These are phyloP conservation scores for Glareola pratincola DNA, from an alignment of 2,113 vertebrate genomes.

Conservation along the genomic window DNA sequence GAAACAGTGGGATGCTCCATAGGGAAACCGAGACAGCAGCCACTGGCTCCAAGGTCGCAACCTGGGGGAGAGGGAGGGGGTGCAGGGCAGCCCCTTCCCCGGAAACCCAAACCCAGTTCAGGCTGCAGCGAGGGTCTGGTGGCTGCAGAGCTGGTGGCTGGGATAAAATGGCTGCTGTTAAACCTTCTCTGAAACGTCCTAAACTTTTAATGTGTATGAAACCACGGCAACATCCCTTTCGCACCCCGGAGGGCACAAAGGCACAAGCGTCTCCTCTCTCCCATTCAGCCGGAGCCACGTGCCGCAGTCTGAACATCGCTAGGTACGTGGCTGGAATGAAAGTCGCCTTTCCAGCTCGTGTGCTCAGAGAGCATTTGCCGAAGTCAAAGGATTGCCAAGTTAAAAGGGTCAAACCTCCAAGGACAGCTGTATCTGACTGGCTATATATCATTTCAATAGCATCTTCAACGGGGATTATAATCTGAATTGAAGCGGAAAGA, in stretches of 20 bases:
- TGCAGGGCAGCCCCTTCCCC: not conserved
- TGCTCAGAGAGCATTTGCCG: not conserved
- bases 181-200: constrained; percentile 16
- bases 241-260: constrained; percentile 36
- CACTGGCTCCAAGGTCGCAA: not conserved
- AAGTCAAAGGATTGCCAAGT: constrained; percentile 48
- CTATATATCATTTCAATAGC: constrained; percentile 67
- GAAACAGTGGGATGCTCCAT: accelerated
- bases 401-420: constrained; percentile 71
- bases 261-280: constrained; percentile 13
- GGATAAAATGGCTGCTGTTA: constrained; percentile 42
- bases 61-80: not conserved
- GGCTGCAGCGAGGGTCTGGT: not conserved
- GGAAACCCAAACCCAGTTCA: not conserved
- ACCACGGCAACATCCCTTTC: not conserved
- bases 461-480: constrained; percentile 74
- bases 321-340: constrained; percentile 66
- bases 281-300: constrained; percentile 33
- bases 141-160: not conserved
- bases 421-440: constrained; percentile 64
- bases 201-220: constrained; percentile 40
- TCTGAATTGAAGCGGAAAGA: constrained; percentile 75
- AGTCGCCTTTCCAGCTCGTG: constrained; percentile 13
- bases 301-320: constrained; percentile 32
- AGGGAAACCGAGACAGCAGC: not conserved